phyloP scores from a whole-genome alignment of 1,140 invertebrate genomes.

The Mya arenaria region DNA sequence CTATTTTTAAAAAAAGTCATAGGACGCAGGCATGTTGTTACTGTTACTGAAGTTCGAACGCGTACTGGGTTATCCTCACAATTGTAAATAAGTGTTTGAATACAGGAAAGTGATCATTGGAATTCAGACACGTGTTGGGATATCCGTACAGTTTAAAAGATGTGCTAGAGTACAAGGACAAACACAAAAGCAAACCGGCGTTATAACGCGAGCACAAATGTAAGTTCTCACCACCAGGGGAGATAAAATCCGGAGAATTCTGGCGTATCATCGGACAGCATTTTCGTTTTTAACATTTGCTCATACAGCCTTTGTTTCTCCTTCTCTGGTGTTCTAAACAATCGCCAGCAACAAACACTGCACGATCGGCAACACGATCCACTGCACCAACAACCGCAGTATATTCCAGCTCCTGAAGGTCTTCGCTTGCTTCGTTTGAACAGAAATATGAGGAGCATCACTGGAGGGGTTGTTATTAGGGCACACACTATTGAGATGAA shows the following conservation, averaged over 20 bases:
- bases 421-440: slow-evolving; percentile 48
- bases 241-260: slow-evolving; percentile 37
- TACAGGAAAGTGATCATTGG: too few species aligned
- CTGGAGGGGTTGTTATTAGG: slow-evolving; percentile 22
- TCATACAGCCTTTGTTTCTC: not conserved
- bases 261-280: slow-evolving; percentile 1
- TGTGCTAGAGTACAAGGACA: too few species aligned
- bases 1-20: too few species aligned
- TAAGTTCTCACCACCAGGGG: slow-evolving; percentile 76
- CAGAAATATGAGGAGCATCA: slow-evolving; percentile 17
- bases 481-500: slow-evolving; percentile 41
- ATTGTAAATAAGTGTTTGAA: too few species aligned
- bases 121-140: too few species aligned
- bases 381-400: not conserved
- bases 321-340: not conserved
- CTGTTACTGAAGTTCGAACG: too few species aligned
- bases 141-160: too few species aligned
- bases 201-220: too few species aligned
- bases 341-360: not conserved
- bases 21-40: too few species aligned
- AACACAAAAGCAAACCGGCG: too few species aligned
- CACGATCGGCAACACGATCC: not conserved
- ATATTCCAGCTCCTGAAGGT: slow-evolving; percentile 22
- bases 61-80: too few species aligned
- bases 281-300: not conserved